A percentile compares a stretch with the other conserved stretches of the same genome.
These are phyloP conservation scores for Lutra lutra DNA, from an alignment of 2,797 vertebrate species.

Conservation along the genomic window DNA sequence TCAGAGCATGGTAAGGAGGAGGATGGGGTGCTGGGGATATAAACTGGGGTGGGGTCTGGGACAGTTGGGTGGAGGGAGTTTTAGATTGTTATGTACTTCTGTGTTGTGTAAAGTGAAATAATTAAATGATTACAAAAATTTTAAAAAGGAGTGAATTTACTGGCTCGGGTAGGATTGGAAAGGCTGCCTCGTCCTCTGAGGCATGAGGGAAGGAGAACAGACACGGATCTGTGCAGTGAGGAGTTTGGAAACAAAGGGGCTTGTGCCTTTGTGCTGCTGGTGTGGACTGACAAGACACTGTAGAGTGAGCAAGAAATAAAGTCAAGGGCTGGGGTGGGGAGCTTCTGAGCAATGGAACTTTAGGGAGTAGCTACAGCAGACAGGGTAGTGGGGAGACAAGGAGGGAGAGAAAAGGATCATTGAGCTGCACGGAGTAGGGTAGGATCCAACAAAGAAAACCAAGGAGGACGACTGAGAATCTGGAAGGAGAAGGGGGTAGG, in stretches of 20 bases:
- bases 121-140: conserved; percentile 45
- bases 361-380: background rate
- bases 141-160: background rate
- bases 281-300: background rate
- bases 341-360: background rate
- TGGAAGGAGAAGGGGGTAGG: background rate
- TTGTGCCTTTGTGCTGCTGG: background rate
- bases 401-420: background rate
- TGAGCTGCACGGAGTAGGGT: background rate
- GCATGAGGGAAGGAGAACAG: background rate
- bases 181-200: conserved; percentile 2
- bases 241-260: background rate
- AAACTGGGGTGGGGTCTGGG: background rate
- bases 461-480: background rate
- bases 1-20: background rate
- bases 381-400: too few relatives aligned
- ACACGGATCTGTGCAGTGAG: background rate
- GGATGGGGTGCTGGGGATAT: background rate
- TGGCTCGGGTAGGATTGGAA: background rate
- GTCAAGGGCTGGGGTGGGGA: background rate
- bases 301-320: background rate
- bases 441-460: conserved; percentile 16
- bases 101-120: conserved; percentile 38
- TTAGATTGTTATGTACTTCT: background rate
- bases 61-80: background rate